Conservation (phyloP, 2,888 invertebrate species). For the Ptilodon capucinus region DNA sequence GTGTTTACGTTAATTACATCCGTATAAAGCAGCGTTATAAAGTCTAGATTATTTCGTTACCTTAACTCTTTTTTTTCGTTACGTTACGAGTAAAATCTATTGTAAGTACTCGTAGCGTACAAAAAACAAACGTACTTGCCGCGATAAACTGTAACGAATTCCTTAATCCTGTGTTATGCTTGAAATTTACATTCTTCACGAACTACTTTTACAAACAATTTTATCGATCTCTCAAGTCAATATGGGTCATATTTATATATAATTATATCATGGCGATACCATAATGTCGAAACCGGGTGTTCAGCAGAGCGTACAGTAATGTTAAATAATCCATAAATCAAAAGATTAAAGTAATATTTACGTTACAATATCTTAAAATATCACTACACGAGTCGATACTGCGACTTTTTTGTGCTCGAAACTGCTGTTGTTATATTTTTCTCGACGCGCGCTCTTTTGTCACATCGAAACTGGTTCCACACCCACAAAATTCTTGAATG, state of each 20-base stretch:
- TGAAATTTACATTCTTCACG: too few relatives aligned
- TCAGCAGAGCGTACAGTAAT: conserved; percentile 49
- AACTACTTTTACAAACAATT: too few relatives aligned
- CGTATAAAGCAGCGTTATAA: too few relatives aligned
- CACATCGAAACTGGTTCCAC: conserved; percentile 56
- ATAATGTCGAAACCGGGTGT: conserved; percentile 40
- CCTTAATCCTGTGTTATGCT: too few relatives aligned
- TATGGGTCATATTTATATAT: conserved; percentile 19
- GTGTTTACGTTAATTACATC: neutral
- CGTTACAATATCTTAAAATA: conserved; percentile 58
- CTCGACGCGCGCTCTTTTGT: conserved; percentile 35
- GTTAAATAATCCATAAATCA: conserved; percentile 68
- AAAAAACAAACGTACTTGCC: too few relatives aligned
- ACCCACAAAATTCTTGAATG: conserved; percentile 48
- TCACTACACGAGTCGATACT: conserved; percentile 36
- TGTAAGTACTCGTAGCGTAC: too few relatives aligned
- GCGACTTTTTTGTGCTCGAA: conserved; percentile 26
- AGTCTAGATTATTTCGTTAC: too few relatives aligned
- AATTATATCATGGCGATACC: conserved; percentile 15
- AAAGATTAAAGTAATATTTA: conserved; percentile 62
- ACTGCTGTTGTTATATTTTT: conserved; percentile 33
- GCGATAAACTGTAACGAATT: too few relatives aligned
- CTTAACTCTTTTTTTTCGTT: too few relatives aligned
- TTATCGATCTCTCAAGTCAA: neutral
- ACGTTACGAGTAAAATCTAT: too few relatives aligned